These are phyloP conservation scores for mouse (Mus musculus) DNA, from an alignment of 2,113 vertebrate genomes.

Conservation along the genomic window GRCm39 chr14:30894001-30894500, in stretches of 20 bases:
- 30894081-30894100: conserved; percentile 98
- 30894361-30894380: neutral
- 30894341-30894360: neutral
- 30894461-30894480: conserved; percentile 93
- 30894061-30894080: conserved; percentile 98
- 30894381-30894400: conserved; percentile 88
- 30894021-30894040: conserved; percentile 90
- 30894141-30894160: conserved; percentile 69
- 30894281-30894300: neutral
- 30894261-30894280: neutral
- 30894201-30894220: neutral
- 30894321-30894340: neutral
- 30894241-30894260: neutral
- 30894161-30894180: neutral
- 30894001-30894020: conserved; percentile 89
- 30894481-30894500: conserved; percentile 96
- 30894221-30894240: neutral
- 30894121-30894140: conserved; percentile 98
- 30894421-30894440: conserved; percentile 96
- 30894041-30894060: conserved; percentile 95
- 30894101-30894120: conserved; percentile 97
- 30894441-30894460: conserved; percentile 95
- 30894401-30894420: conserved; percentile 96
- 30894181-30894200: neutral
- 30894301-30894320: neutral